Evolutionary conservation across 2,888 invertebrate species (phyloP).

Genomic region (Chelonus formosanus): DNA sequence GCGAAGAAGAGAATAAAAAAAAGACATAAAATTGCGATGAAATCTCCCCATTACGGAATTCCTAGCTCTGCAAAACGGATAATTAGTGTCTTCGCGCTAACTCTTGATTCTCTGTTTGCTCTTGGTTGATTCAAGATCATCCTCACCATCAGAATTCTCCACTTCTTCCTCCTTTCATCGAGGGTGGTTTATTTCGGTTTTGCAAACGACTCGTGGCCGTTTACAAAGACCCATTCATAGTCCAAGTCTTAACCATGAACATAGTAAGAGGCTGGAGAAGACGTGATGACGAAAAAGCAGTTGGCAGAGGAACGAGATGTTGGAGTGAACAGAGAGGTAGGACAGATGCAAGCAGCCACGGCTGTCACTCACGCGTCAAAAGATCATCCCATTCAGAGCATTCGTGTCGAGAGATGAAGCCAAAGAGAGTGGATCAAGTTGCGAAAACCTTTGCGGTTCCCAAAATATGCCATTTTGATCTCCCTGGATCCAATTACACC

Average conservation of each 20-base stretch:
- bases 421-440: constrained; percentile 23
- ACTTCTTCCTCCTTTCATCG: constrained; percentile 30
- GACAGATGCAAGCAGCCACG: constrained; percentile 50
- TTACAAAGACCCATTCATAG: constrained; percentile 55
- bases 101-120: constrained; percentile 9
- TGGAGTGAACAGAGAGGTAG: constrained; percentile 39
- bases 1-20: constrained; percentile 25
- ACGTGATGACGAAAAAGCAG: background rate
- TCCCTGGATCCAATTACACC: constrained; percentile 32
- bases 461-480: constrained; percentile 35
- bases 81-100: constrained; percentile 44
- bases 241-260: constrained; percentile 38
- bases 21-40: constrained; percentile 14
- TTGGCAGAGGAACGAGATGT: constrained; percentile 32
- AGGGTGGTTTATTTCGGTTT: constrained; percentile 51
- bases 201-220: constrained; percentile 43
- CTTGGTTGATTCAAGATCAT: constrained; percentile 16
- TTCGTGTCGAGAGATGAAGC: constrained; percentile 17
- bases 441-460: constrained; percentile 28
- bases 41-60: constrained; percentile 44
- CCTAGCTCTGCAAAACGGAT: constrained; percentile 44
- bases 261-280: background rate
- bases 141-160: constrained; percentile 16
- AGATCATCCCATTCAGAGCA: constrained; percentile 44
- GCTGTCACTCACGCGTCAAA: constrained; percentile 56